Conservation (phyloP, 2,888 invertebrate species). For the Hirudinaria manillensis region DNA sequence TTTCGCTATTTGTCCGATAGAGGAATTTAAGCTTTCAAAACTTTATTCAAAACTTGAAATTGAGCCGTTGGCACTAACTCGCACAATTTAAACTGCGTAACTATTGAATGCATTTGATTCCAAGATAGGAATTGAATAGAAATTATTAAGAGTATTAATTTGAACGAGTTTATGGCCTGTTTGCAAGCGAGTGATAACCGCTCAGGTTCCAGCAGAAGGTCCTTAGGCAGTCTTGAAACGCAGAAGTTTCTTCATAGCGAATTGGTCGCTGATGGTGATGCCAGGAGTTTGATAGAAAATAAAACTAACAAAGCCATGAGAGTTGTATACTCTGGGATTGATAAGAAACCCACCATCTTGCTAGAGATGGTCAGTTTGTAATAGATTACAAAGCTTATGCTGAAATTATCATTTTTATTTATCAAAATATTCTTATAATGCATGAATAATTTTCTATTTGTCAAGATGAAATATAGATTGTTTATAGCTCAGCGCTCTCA, state of each 20-base stretch:
- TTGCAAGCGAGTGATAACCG: slow-evolving; percentile 15
- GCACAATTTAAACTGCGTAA: not conserved
- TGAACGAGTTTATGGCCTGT: slow-evolving; percentile 2
- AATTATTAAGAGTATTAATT: not conserved
- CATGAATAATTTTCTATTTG: too few relatives aligned
- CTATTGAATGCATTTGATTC: not conserved
- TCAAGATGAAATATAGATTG: too few relatives aligned
- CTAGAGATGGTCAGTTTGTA: slow-evolving; percentile 4
- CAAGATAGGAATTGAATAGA: not conserved
- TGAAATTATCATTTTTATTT: too few relatives aligned
- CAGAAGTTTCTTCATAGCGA: slow-evolving; percentile 10
- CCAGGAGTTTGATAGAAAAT: not conserved
- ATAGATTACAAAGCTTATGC: not conserved
- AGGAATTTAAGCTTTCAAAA: too few relatives aligned
- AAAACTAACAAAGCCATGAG: not conserved
- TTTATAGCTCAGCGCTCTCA: too few relatives aligned
- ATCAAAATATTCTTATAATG: too few relatives aligned
- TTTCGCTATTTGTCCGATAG: too few relatives aligned
- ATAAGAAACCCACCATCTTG: not conserved
- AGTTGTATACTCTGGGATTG: not conserved
- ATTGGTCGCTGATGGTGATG: not conserved
- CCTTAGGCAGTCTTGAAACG: slow-evolving; percentile 2
- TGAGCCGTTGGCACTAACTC: too few relatives aligned
- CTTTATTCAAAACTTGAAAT: too few relatives aligned
- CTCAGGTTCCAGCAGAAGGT: not conserved